phyloP scores from a whole-genome alignment of 1,140 invertebrate genomes.

The Battus philenor region DNA sequence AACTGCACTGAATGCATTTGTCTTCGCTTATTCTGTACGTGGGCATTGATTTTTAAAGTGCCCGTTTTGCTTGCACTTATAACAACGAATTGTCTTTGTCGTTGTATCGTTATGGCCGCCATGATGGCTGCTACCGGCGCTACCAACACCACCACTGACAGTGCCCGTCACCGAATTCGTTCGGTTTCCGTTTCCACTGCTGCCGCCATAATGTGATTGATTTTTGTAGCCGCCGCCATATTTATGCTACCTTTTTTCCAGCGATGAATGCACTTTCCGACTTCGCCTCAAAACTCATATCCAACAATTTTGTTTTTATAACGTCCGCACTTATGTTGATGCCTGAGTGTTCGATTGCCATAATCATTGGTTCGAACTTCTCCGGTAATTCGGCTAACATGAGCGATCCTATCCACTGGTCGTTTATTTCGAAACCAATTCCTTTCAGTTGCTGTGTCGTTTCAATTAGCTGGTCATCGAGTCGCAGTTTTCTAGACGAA shows the following conservation, averaged over 20 bases:
- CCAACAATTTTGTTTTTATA: conserved; percentile 1
- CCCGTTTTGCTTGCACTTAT: conserved; percentile 2
- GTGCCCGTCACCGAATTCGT: no score
- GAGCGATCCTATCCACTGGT: not conserved
- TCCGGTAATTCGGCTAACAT: not conserved
- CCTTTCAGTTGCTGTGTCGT: not conserved
- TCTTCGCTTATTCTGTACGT: not conserved
- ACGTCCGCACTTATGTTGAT: not conserved
- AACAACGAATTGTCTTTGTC: not conserved
- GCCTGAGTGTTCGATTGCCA: not conserved
- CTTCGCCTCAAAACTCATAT: no score
- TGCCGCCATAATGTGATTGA: not conserved
- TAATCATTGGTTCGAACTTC: conserved; percentile 1
- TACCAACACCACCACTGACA: not conserved
- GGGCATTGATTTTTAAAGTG: not conserved
- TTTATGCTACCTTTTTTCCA: no score
- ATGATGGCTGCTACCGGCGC: not conserved
- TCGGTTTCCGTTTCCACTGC: not conserved
- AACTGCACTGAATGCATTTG: conserved; percentile 16
- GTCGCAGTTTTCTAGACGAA: not conserved
- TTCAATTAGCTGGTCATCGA: conserved; percentile 5
- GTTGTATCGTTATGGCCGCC: not conserved
- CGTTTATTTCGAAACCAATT: not conserved
- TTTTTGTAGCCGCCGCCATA: no score
- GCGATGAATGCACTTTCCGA: no score